Evolutionary conservation across 2,113 vertebrate species (phyloP).

Genomic region (Lipotes vexillifer): DNA sequence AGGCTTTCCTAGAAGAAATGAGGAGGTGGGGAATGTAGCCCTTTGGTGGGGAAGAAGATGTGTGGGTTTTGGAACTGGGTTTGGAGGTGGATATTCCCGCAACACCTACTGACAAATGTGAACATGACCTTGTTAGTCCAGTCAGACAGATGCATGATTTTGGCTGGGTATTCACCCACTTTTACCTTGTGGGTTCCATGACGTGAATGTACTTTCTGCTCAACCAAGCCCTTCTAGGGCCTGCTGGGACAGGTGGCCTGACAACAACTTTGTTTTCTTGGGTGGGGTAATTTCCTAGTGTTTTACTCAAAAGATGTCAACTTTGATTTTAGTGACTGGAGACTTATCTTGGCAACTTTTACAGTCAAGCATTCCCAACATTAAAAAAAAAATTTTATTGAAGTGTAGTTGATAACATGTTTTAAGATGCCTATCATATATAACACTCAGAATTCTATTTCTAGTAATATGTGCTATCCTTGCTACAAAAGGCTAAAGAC

Average conservation of each 20-base stretch:
- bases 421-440: neutral
- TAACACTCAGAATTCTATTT: neutral
- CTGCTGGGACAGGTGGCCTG: neutral
- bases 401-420: neutral
- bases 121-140: neutral
- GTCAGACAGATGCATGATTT: neutral
- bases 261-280: neutral
- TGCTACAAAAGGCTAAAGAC: neutral
- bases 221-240: neutral
- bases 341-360: neutral
- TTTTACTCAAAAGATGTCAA: neutral
- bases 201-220: neutral
- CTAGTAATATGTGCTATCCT: neutral
- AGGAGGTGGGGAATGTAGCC: neutral
- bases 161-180: neutral
- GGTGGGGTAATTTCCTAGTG: slow-evolving; percentile 31
- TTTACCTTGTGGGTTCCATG: neutral
- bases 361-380: neutral
- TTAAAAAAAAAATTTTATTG: neutral
- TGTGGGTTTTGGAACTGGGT: neutral
- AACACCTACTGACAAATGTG: neutral
- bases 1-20: neutral
- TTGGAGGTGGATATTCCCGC: neutral
- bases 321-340: slow-evolving; percentile 32
- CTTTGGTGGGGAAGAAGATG: neutral